These are phyloP conservation scores for Lycaon pictus DNA, from an alignment of 2,113 vertebrate genomes.

Conservation along the genomic window DNA sequence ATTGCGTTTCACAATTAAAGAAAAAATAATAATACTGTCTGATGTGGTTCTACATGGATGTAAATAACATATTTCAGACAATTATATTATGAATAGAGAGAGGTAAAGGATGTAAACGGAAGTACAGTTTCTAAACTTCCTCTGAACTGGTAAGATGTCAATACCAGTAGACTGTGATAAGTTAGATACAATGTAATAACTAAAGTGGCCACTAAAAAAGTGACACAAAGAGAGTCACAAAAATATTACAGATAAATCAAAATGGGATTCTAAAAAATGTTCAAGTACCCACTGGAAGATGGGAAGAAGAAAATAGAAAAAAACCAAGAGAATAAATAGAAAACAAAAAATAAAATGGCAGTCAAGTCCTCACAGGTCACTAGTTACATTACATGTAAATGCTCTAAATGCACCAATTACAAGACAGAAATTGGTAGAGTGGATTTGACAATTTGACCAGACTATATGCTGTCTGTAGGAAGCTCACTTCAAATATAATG, in stretches of 20 bases:
- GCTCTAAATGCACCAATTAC: neutral
- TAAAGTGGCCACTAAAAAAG: neutral
- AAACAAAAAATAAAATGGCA: conserved; percentile 1
- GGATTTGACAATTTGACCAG: neutral
- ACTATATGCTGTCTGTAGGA: neutral
- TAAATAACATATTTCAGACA: neutral
- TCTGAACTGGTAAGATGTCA: neutral
- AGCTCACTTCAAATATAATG: neutral
- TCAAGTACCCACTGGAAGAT: neutral
- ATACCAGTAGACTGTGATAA: neutral
- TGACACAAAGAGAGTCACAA: neutral
- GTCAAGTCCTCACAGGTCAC: neutral
- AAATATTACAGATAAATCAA: neutral
- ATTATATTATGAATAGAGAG: neutral
- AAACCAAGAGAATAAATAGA: neutral
- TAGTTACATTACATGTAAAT: neutral
- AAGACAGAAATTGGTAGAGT: neutral
- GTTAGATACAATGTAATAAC: neutral
- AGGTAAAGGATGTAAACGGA: neutral
- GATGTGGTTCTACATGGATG: neutral
- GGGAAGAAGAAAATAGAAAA: neutral
- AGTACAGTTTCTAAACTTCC: neutral
- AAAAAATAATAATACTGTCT: neutral
- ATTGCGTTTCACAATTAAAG: neutral
- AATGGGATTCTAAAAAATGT: neutral